phyloP scores from a whole-genome alignment of 2,797 vertebrate genomes.

The Silurus aristotelis region DNA sequence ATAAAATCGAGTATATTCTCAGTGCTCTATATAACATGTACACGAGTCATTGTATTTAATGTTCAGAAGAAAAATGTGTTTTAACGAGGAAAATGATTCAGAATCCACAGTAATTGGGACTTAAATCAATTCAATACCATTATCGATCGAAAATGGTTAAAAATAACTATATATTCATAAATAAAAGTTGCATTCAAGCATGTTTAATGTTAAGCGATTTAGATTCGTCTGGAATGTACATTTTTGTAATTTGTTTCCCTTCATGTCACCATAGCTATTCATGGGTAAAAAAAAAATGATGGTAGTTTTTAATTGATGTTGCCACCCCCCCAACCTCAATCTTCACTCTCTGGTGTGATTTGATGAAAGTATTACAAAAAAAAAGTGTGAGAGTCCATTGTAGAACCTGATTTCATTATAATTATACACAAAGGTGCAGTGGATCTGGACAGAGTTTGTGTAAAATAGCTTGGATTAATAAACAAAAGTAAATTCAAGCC shows the following conservation, averaged over 20 bases:
- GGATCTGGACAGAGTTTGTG: constrained; percentile 65
- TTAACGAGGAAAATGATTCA: background rate
- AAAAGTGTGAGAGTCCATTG: background rate
- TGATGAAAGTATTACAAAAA: background rate
- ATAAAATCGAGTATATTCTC: background rate
- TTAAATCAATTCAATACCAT: background rate
- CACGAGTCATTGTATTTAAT: background rate
- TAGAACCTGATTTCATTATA: constrained; percentile 49
- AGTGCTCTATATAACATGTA: background rate
- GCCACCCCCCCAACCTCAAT: background rate
- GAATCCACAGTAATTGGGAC: background rate
- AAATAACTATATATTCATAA: background rate
- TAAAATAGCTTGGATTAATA: constrained; percentile 68
- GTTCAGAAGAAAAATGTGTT: background rate
- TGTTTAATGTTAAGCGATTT: background rate
- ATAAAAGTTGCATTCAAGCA: background rate
- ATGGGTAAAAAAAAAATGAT: background rate
- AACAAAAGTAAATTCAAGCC: constrained; percentile 62
- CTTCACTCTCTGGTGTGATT: background rate
- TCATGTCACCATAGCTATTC: background rate
- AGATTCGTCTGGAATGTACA: background rate
- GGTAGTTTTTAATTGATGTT: background rate
- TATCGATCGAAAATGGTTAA: background rate
- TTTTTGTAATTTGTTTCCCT: background rate
- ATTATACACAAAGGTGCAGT: constrained; percentile 62